phyloP scores from a whole-genome alignment of 2,888 invertebrate genomes.

The Andrena marginata region DNA sequence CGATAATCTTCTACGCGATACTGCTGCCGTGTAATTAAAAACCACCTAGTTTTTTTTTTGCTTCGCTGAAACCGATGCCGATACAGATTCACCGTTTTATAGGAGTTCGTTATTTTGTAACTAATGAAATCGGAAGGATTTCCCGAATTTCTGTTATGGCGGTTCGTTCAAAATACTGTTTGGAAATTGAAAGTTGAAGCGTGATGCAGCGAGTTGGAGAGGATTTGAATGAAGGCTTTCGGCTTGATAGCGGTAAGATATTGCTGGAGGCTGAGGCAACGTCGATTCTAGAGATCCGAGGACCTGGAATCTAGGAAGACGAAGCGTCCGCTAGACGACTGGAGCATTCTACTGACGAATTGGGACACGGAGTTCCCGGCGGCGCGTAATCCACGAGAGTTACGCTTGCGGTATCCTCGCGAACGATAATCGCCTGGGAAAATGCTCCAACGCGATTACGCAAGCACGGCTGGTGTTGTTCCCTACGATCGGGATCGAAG shows the following conservation, averaged over 20 bases:
- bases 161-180: neutral
- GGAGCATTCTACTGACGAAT: constrained; percentile 40
- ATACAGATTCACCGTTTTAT: neutral
- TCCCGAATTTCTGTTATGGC: neutral
- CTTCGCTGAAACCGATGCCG: neutral
- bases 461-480: constrained; percentile 44
- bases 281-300: constrained; percentile 34
- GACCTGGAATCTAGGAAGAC: constrained; percentile 25
- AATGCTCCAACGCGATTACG: constrained; percentile 63
- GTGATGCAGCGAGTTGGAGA: neutral
- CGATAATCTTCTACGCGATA: neutral
- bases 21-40: neutral
- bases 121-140: neutral
- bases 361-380: constrained; percentile 49
- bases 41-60: constrained; percentile 4
- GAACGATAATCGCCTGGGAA: constrained; percentile 66
- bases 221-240: constrained; percentile 17
- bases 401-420: constrained; percentile 66
- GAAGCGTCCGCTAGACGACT: constrained; percentile 20
- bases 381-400: constrained; percentile 62
- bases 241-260: constrained; percentile 22
- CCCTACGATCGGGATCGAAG: constrained; percentile 28
- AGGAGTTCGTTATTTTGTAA: neutral
- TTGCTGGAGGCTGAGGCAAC: constrained; percentile 36
- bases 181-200: constrained; percentile 4